Evolutionary conservation across 2,888 invertebrate species (phyloP).

Genomic region (Mythimna vitellina): DNA sequence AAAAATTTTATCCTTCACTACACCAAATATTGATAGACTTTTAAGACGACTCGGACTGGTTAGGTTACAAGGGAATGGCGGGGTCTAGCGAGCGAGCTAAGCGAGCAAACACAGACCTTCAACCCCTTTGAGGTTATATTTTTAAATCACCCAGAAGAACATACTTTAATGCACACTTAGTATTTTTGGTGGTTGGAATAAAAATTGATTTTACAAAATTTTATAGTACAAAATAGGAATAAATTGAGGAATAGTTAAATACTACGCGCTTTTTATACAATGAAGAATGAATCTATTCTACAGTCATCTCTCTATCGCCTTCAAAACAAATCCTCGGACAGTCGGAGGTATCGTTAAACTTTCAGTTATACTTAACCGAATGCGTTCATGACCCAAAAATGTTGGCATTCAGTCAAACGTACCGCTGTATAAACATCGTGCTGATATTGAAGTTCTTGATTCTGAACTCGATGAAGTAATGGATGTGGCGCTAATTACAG

Average conservation of each 20-base stretch:
- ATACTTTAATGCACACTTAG: background rate
- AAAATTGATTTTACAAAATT: too few relatives aligned
- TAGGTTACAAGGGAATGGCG: too few relatives aligned
- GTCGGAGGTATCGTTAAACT: constrained; percentile 71
- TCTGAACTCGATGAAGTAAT: constrained; percentile 47
- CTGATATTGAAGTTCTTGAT: constrained; percentile 57
- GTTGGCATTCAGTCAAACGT: constrained; percentile 82
- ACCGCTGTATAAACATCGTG: constrained; percentile 73
- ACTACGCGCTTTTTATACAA: background rate
- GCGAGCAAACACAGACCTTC: too few relatives aligned
- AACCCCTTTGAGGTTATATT: too few relatives aligned
- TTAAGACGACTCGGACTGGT: too few relatives aligned
- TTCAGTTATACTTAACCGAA: constrained; percentile 79
- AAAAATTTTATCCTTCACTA: too few relatives aligned
- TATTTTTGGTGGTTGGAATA: too few relatives aligned
- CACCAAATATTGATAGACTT: too few relatives aligned
- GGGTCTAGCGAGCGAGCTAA: too few relatives aligned
- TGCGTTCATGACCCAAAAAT: constrained; percentile 84
- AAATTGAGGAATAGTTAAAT: too few relatives aligned
- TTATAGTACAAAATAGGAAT: too few relatives aligned
- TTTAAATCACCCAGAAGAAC: background rate
- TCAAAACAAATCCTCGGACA: constrained; percentile 49
- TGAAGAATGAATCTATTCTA: background rate
- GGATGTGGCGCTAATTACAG: constrained; percentile 35
- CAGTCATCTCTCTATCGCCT: constrained; percentile 39